Evolutionary conservation across 2,113 vertebrate species (phyloP), one percentile per base, ranked within the genome.

Genomic region (Choloepus hoffmanni): DNA sequence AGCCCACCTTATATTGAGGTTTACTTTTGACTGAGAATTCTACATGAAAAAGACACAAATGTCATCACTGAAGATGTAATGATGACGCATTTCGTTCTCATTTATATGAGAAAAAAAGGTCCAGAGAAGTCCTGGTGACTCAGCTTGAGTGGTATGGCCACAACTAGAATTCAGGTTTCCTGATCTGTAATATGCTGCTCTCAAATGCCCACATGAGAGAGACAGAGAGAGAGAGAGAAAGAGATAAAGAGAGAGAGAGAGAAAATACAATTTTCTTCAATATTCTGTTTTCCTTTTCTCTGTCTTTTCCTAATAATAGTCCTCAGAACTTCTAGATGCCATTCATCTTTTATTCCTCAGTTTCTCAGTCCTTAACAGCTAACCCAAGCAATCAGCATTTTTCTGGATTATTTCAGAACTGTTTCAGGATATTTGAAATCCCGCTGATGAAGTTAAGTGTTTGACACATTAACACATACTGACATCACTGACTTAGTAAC

Each of bases 351-450:
- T 24, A 62, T 33, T 81, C 33, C 43, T 48, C 68, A 36, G 45
- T 82, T 85, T 91, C 43, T 95, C 58, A 77, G 87, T 86, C 33
- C 62, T 92, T 58, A 85, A 63, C 28, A 30, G 18, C 85, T 30
- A 94, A 19, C 19, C 9, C 26, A 93, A 62, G 72, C 16, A 68
- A 94, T 45, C n/a, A 88, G 36, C 12, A 63, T 40, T 73, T 81
- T 48, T 88, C 50, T 81, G 26, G 16, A 76, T 9, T 88, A 84
- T 78, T 77, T 90, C 36, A 60, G 30, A 43, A 58, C 72, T 30
- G 78, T 88, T 95, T 95, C 40, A 92, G 79, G 40, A 83, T 76
- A 96, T 48, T 77, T 93, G 60, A 85, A 93, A 70, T 81, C 95
- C 67, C 91, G 85, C 72, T 85, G 81, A 78, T 53, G 45, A 62